Evolutionary conservation across 2,113 vertebrate genomes (phyloP).

Genomic region (Drymodes brunneopygia): DNA sequence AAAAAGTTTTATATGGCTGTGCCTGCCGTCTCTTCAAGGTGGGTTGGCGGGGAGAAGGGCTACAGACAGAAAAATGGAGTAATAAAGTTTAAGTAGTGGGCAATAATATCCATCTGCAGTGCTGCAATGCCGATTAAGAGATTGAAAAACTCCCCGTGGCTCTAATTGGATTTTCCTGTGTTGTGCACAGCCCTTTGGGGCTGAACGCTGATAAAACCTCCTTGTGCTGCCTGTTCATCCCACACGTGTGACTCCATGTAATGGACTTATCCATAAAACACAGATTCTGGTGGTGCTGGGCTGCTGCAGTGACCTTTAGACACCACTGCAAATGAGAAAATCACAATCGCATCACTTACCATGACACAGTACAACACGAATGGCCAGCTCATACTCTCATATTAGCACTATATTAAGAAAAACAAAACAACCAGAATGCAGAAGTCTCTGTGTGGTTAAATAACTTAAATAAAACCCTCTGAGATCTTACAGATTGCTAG

Average conservation of each 20-base stretch:
- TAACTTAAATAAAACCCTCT: background rate
- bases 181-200: conserved; percentile 44
- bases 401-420: background rate
- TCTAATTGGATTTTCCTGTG: conserved; percentile 75
- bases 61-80: conserved; percentile 69
- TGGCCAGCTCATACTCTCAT: conserved; percentile 1
- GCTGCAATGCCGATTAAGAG: conserved; percentile 70
- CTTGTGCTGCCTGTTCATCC: conserved; percentile 65
- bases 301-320: conserved; percentile 20
- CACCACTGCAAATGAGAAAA: background rate
- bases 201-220: conserved; percentile 61
- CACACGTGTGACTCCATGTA: conserved; percentile 45
- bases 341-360: conserved; percentile 7
- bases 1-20: conserved; percentile 61
- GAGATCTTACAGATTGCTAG: background rate
- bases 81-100: conserved; percentile 74
- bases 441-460: background rate
- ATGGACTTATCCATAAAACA: conserved; percentile 53
- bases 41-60: conserved; percentile 61
- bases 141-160: conserved; percentile 66
- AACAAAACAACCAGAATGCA: background rate
- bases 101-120: conserved; percentile 73
- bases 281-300: background rate
- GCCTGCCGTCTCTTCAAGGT: conserved; percentile 67
- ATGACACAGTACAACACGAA: background rate